phyloP scores from a whole-genome alignment of 2,888 invertebrate species.

The Amblyjoppa proteus region DNA sequence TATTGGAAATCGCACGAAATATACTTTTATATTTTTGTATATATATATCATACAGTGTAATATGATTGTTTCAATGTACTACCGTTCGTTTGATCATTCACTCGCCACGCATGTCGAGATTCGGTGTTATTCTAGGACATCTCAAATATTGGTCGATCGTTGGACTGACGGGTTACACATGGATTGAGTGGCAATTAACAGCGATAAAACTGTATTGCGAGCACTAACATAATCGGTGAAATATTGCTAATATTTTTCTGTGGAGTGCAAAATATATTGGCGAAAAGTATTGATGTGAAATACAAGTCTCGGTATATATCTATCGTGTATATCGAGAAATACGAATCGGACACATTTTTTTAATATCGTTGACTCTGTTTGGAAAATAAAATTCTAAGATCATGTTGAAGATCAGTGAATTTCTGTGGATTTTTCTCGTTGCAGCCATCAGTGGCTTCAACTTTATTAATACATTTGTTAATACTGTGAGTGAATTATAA shows the following conservation, averaged over 20 bases:
- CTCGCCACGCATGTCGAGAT: constrained; percentile 21
- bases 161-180: constrained; percentile 63
- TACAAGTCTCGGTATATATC: constrained; percentile 6
- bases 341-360: not conserved
- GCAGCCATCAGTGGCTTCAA: constrained; percentile 24
- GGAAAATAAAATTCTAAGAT: not conserved
- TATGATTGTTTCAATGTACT: constrained; percentile 52
- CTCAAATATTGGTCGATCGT: constrained; percentile 56
- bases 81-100: constrained; percentile 47
- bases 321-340: not conserved
- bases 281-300: not conserved
- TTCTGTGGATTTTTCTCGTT: constrained; percentile 34
- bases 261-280: constrained; percentile 8
- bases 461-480: constrained; percentile 39
- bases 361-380: constrained; percentile 1
- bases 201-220: not conserved
- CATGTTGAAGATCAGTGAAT: constrained; percentile 38
- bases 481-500: constrained; percentile 9
- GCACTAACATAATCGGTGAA: not conserved
- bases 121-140: constrained; percentile 43
- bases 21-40: not conserved
- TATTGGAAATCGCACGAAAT: constrained; percentile 26
- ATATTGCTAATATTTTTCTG: not conserved
- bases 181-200: constrained; percentile 41
- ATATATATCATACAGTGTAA: not conserved